Evolutionary conservation across 2,113 vertebrate genomes (phyloP).

Genomic region (Podarcis cretensis): DNA sequence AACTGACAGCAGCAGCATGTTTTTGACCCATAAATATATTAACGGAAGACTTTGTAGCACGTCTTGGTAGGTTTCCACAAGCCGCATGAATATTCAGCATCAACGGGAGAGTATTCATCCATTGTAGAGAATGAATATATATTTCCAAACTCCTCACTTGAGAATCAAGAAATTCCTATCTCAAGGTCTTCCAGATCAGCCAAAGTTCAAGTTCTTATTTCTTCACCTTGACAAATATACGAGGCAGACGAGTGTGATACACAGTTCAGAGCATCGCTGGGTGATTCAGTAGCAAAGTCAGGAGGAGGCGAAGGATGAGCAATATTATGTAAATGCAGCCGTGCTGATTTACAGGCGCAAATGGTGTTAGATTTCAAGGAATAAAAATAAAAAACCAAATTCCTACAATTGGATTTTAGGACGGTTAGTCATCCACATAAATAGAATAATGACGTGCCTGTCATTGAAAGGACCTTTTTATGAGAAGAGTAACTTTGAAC

Average conservation of each 20-base stretch:
- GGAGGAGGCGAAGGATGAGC: slow-evolving; percentile 41
- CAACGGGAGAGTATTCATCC: not conserved
- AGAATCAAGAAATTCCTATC: not conserved
- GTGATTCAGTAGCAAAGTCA: slow-evolving; percentile 36
- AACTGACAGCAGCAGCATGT: not conserved
- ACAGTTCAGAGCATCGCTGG: slow-evolving; percentile 1
- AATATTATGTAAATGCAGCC: slow-evolving; percentile 43
- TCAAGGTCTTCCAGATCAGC: not conserved
- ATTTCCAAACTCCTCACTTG: not conserved
- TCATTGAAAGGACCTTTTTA: slow-evolving; percentile 41
- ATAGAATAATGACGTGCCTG: slow-evolving; percentile 41
- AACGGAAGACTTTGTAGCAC: not conserved
- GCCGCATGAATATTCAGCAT: not conserved
- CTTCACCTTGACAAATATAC: slow-evolving; percentile 44
- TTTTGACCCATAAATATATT: not conserved
- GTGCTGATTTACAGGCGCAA: slow-evolving; percentile 41
- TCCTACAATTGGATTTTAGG: slow-evolving; percentile 61
- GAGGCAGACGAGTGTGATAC: not conserved
- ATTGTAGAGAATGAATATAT: not conserved
- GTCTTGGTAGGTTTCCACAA: not conserved
- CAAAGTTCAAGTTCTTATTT: slow-evolving; percentile 14
- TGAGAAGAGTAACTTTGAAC: slow-evolving; percentile 47
- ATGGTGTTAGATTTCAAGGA: slow-evolving; percentile 51
- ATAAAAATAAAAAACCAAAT: slow-evolving; percentile 40
- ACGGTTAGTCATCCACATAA: slow-evolving; percentile 68